Percentiles rank a stretch among this genome's conserved stretches.
Evolutionary conservation across 2,797 vertebrate species (phyloP).

Genomic region (Rhadinocentrus ornatus): DNA sequence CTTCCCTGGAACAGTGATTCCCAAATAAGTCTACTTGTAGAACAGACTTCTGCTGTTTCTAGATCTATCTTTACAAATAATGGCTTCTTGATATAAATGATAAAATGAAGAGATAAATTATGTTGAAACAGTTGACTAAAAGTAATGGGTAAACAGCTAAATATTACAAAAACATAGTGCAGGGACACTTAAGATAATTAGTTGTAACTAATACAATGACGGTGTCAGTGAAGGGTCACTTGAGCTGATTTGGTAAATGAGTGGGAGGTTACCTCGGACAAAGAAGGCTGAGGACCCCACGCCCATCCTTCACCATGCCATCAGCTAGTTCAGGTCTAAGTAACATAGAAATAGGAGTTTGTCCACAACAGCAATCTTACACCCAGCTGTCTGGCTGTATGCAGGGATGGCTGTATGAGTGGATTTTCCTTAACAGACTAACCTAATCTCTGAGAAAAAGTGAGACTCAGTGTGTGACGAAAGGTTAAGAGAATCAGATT

Average conservation of each 20-base stretch:
- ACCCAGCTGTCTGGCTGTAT: conserved; percentile 16
- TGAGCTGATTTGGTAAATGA: not conserved
- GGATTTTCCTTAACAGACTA: conserved; percentile 24
- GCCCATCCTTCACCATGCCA: not conserved
- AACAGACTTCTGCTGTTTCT: not conserved
- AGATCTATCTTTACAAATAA: not conserved
- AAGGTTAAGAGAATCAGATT: not conserved
- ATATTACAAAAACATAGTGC: not conserved
- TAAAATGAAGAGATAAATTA: not conserved
- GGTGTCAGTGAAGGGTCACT: not conserved
- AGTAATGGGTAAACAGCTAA: not conserved
- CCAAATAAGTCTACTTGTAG: not conserved
- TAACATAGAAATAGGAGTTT: conserved; percentile 15
- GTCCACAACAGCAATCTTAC: conserved; percentile 6
- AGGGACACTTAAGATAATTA: not conserved
- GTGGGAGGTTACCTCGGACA: not conserved
- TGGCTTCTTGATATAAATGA: not conserved
- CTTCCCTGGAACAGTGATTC: not conserved
- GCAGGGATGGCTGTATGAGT: not conserved
- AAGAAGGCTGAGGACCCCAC: not conserved
- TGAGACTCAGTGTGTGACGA: conserved; percentile 4
- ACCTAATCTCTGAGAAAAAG: conserved; percentile 33
- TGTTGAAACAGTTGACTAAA: not conserved
- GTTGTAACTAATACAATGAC: not conserved
- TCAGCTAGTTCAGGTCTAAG: conserved; percentile 12